These are phyloP conservation scores for Dusona sp. DNA, from an alignment of 2,888 invertebrate genomes.

Conservation along the genomic window DNA sequence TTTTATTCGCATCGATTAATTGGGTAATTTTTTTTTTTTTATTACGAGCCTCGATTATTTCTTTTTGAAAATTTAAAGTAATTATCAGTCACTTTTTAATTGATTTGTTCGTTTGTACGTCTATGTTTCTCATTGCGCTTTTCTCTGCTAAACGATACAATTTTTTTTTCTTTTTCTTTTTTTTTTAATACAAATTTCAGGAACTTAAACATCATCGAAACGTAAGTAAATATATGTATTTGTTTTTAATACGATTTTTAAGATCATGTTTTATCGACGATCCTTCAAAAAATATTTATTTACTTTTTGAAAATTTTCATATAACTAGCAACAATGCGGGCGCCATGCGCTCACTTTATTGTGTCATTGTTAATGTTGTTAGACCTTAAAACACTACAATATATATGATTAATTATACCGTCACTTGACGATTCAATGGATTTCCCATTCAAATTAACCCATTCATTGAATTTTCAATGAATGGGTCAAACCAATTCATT, in stretches of 20 bases:
- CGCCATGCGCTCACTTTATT: too few species aligned
- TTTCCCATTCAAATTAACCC: too few species aligned
- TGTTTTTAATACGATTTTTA: not conserved
- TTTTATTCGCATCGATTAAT: slow-evolving; percentile 4
- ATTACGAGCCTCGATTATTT: not conserved
- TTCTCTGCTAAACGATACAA: not conserved
- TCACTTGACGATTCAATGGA: too few species aligned
- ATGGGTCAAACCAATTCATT: too few species aligned
- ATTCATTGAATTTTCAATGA: too few species aligned
- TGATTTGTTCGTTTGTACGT: not conserved
- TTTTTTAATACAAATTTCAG: not conserved
- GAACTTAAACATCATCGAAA: not conserved
- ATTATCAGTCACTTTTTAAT: not conserved
- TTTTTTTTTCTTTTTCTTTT: not conserved
- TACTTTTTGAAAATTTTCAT: not conserved
- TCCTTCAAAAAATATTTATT: not conserved
- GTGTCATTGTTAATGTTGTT: too few species aligned
- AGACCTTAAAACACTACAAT: too few species aligned
- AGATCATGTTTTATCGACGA: not conserved
- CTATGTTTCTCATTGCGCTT: not conserved
- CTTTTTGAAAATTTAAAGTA: not conserved
- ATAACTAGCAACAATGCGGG: too few species aligned
- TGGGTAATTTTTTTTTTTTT: slow-evolving; percentile 12
- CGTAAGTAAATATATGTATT: not conserved
- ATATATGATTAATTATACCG: too few species aligned